A percentile compares a stretch with the other conserved stretches of the same genome.
Conservation (phyloP, 2,888 invertebrate genomes). For the Limenitis camilla region DNA sequence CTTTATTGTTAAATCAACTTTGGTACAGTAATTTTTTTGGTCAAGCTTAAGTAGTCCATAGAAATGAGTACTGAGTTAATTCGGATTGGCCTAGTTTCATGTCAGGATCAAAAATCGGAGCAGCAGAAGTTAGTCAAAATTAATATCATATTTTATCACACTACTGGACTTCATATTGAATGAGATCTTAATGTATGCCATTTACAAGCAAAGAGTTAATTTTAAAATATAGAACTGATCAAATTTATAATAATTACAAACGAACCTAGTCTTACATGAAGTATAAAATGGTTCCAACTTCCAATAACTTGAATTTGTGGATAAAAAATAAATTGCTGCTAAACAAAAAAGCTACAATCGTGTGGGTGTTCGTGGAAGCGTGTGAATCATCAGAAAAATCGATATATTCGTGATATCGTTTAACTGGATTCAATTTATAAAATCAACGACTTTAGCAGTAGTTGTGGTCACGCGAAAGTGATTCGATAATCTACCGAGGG, state of each 20-base stretch:
- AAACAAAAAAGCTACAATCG: constrained; percentile 25
- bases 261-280: background rate
- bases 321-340: constrained; percentile 24
- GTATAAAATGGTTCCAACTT: background rate
- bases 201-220: no score
- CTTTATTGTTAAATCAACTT: no score
- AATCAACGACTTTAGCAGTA: constrained; percentile 50
- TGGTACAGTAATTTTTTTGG: no score
- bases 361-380: constrained; percentile 36
- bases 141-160: no score
- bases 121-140: no score
- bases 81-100: no score
- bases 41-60: no score
- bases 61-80: no score
- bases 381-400: constrained; percentile 55
- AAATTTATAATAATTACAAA: background rate
- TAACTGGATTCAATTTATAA: constrained; percentile 40
- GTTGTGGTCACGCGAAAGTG: constrained; percentile 36
- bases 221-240: no score
- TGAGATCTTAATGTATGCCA: no score
- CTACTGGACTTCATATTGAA: no score
- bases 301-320: background rate
- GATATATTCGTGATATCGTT: constrained; percentile 47
- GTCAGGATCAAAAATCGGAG: no score
- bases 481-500: constrained; percentile 37